phyloP scores from a whole-genome alignment of 1,140 invertebrate species.

The Maniola jurtina region DNA sequence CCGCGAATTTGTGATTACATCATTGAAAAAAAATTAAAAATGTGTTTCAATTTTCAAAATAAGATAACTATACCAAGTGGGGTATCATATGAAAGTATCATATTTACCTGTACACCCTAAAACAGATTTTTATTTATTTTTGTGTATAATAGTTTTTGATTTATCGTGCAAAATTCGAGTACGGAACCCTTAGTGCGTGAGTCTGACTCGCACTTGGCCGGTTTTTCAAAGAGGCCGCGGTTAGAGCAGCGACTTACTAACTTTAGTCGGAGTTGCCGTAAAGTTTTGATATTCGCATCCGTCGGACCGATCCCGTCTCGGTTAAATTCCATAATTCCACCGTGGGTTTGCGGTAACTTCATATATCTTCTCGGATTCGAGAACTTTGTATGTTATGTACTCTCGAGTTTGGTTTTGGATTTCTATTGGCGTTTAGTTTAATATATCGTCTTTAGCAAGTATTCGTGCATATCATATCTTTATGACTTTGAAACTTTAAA shows the following conservation, averaged over 20 bases:
- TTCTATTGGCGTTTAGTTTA: background rate
- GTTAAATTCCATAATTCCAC: conserved; percentile 62
- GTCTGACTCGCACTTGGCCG: too few species aligned
- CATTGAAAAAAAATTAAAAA: too few species aligned
- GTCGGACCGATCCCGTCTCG: conserved; percentile 51
- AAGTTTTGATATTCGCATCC: conserved; percentile 68
- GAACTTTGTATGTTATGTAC: background rate
- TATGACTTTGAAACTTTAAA: too few species aligned
- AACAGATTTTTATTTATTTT: too few species aligned
- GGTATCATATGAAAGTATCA: too few species aligned
- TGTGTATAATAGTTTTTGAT: too few species aligned
- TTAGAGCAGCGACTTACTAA: conserved; percentile 50
- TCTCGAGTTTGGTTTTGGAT: background rate
- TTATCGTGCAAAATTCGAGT: too few species aligned
- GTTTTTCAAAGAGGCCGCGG: conserved; percentile 65
- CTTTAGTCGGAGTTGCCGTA: conserved; percentile 49
- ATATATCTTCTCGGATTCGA: conserved; percentile 31
- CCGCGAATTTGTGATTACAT: too few species aligned
- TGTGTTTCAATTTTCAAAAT: too few species aligned
- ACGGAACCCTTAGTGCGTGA: too few species aligned
- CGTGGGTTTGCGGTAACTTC: conserved; percentile 41
- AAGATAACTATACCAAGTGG: too few species aligned
- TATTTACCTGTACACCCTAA: too few species aligned
- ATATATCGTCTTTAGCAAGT: background rate
- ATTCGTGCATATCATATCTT: background rate